Conservation (phyloP, 37 sponge, comb jelly and placozoan genomes). For the Halisarca cf. caerulea region DNA sequence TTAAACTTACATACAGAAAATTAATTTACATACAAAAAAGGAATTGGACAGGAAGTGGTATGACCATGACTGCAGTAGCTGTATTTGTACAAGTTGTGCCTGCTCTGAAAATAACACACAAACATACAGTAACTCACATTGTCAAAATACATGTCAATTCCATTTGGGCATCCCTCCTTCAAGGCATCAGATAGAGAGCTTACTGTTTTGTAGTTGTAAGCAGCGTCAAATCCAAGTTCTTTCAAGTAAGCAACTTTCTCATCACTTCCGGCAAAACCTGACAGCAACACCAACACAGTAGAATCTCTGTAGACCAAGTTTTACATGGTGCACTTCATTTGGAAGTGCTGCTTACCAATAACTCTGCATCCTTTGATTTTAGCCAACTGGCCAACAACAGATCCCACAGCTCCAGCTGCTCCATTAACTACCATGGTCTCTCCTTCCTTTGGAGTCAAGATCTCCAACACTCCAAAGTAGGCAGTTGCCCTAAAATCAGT, state of each 20-base stretch:
- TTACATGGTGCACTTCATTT: neutral
- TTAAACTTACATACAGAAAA: no score
- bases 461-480: constrained; percentile 80
- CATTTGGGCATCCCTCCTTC: constrained; percentile 84
- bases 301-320: neutral
- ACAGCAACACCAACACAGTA: neutral
- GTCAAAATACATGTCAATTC: constrained; percentile 87
- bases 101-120: no score
- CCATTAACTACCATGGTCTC: constrained; percentile 84
- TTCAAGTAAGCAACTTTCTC: constrained; percentile 68
- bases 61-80: no score
- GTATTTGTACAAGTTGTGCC: no score
- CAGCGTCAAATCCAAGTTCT: constrained; percentile 84
- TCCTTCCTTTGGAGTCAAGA: constrained; percentile 74
- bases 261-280: constrained; percentile 85
- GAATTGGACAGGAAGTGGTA: no score
- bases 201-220: constrained; percentile 91
- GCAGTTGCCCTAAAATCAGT: constrained; percentile 72
- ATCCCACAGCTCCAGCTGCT: constrained; percentile 95
- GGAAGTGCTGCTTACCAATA: constrained; percentile 49
- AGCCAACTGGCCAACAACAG: constrained; percentile 74
- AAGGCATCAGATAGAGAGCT: constrained; percentile 51
- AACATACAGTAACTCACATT: constrained; percentile 61
- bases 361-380: constrained; percentile 87
- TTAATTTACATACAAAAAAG: no score